Conservation (phyloP, 2,888 invertebrate species). For the Hecatera dysodea region DNA sequence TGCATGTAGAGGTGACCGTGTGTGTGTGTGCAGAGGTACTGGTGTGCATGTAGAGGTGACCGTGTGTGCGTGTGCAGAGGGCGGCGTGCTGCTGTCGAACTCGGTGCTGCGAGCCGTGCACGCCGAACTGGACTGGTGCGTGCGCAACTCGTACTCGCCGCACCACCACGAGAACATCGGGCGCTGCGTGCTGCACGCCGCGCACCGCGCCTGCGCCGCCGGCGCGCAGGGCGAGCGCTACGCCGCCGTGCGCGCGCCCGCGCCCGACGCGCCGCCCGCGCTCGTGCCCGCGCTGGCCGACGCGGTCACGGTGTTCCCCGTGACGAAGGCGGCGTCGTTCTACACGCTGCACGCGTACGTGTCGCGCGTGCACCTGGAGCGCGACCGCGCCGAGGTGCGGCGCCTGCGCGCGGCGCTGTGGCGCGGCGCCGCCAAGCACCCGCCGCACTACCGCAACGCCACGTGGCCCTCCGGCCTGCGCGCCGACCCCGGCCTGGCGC, state of each 20-base stretch:
- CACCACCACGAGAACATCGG: slow-evolving; percentile 97
- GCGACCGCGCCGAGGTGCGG: slow-evolving; percentile 61
- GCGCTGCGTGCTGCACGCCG: slow-evolving; percentile 95
- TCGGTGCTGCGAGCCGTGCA: slow-evolving; percentile 95
- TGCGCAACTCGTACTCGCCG: slow-evolving; percentile 95
- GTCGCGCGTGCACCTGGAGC: slow-evolving; percentile 87
- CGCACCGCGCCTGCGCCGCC: slow-evolving; percentile 91
- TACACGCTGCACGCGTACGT: slow-evolving; percentile 94
- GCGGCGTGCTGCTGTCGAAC: slow-evolving; percentile 97
- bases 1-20: no score
- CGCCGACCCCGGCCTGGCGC: slow-evolving; percentile 87
- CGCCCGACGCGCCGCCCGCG: slow-evolving; percentile 61
- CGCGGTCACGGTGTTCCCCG: slow-evolving; percentile 92
- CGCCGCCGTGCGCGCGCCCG: slow-evolving; percentile 29
- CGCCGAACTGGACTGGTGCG: slow-evolving; percentile 96
- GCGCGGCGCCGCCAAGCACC: slow-evolving; percentile 72
- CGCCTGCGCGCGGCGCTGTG: slow-evolving; percentile 69
- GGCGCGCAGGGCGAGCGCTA: slow-evolving; percentile 81
- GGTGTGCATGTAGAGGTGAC: not conserved
- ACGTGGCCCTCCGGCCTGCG: slow-evolving; percentile 94
- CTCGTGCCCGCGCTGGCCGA: slow-evolving; percentile 82
- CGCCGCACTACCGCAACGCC: slow-evolving; percentile 91
- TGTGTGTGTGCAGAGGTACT: no score
- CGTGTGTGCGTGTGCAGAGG: slow-evolving; percentile 90
- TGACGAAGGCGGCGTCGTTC: slow-evolving; percentile 91